A percentile compares a stretch with the other conserved stretches of the same genome.
These are phyloP conservation scores for Bursaphelenchus mucronatus DNA, from an alignment of 1,140 invertebrate genomes.

Conservation along the genomic window DNA sequence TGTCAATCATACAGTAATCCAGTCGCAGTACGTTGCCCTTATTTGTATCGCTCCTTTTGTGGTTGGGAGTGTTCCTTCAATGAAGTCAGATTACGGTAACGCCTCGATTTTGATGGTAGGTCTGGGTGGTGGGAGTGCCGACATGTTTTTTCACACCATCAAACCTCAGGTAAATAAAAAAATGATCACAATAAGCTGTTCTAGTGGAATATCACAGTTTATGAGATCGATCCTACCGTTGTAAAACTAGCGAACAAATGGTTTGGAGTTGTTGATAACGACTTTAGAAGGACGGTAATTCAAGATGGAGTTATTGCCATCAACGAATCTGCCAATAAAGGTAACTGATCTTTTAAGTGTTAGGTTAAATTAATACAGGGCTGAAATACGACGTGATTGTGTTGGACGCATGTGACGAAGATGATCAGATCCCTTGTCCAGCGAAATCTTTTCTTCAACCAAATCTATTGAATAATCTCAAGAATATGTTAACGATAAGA, in stretches of 20 bases:
- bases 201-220: constrained; percentile 37
- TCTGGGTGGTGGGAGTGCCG: constrained; percentile 33
- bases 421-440: constrained; percentile 27
- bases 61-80: constrained; percentile 17
- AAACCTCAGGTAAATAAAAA: neutral
- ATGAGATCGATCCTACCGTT: constrained; percentile 25
- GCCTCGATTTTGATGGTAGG: constrained; percentile 29
- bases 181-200: constrained; percentile 2
- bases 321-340: constrained; percentile 14
- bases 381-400: constrained; percentile 26
- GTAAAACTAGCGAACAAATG: constrained; percentile 31
- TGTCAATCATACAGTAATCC: constrained; percentile 22
- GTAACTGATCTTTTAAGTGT: constrained; percentile 24
- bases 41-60: constrained; percentile 27
- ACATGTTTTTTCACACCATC: constrained; percentile 34
- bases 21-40: constrained; percentile 30
- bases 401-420: constrained; percentile 33
- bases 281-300: constrained; percentile 24
- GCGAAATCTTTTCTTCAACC: constrained; percentile 19
- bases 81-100: neutral
- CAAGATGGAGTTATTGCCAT: constrained; percentile 32
- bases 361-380: constrained; percentile 17
- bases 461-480: constrained; percentile 25
- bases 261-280: constrained; percentile 33
- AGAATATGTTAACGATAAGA: constrained; percentile 22